Evolutionary conservation across 2,888 invertebrate genomes (phyloP), one percentile per base, ranked within the genome.

Genomic region (Erebia ligea): DNA sequence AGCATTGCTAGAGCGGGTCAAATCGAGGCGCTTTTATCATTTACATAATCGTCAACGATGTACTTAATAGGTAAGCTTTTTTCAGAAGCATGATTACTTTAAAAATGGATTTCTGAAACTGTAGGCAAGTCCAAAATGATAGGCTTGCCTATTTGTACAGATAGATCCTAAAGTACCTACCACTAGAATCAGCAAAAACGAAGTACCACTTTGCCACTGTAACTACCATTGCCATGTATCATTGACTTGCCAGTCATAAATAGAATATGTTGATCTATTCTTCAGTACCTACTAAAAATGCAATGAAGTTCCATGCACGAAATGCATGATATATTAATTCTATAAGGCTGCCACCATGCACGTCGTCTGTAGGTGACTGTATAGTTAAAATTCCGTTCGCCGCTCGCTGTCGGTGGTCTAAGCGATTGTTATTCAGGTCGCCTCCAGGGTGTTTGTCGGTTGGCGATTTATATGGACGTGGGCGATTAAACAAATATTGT

Each of bases 401-500:
- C 76, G 64, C 45, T 72, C 78, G 50, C 69, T 25, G 76, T 72
- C 75, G 80, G 78, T 80, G 80, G 81, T 81, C 81, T 77, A 17
- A 54, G 63, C 67, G 54, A 79, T 81, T 79, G 76, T 73, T 79
- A 81, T 81, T 78, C 80, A 76, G 75, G 71, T 71, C 78, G 67
- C 19, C 58, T 19, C 67, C 73, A 74, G 76, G 76, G 76, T 77
- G 76, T 75, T 74, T 76, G 76, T 79, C 77, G 76, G 72, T 75
- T 64, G 67, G 74, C 75, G 74, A 76, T 76, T 78, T 76, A 77
- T 78, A 74, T 72, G 77, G 76, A 79, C 78, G 80, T 77, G 76
- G 69, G 56, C 75, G 78, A 78, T 79, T 78, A 80, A 76, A 78
- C 76, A 76, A 77, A 78, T 78, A 78, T 76, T 76, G 77, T 75